Base-by-base conservation (phyloP, 2,888 invertebrate genomes). In the Zonitis immaculata region DNA sequence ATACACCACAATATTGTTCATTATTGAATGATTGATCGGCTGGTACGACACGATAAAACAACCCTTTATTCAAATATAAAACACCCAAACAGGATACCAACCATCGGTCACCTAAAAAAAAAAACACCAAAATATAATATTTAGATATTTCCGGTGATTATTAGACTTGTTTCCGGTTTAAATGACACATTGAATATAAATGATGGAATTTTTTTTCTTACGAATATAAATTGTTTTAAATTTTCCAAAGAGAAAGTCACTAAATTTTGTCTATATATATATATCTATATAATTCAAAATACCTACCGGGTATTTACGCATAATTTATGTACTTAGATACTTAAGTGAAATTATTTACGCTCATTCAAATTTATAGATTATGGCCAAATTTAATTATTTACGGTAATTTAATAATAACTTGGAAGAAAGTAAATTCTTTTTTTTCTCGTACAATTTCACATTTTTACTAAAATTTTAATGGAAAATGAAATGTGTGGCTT, bases 21-120 rank as follows among this genome's bases (percentile, higher is more conserved):
- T 80, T 81, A 49, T 82, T 83, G 70, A 94, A 86, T 18, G 86
- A 84, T 76, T 95, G 95, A 71, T 94, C 93, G 0, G 92, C 91
- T 0, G 94, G 94, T 44, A 95, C 92, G 30, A 94, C 93, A 47
- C 93, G 81, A 78, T 92, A 91, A 78, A 95, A 93, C 1, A 95
- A 80, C 26, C 92, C 93, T 68, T 92, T 89, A 73, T 88, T 86
- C 47, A 91, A 82, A 76, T 89, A 90, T 39, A 95, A 77, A 12
- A 91, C 87, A 2, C 92, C 92, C 42, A 95, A 78, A 65, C 93
- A 92, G 2, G 92, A 92, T 2, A 92, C 89, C 67, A 95, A 79
- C 94, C 94, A 95, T 65, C 88, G 84, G 77, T 95, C 94, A 49
- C 94, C 91, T 91, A 79, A 57, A 48, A 51, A 16, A 46, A 44